A percentile compares a stretch with the other conserved stretches of the same genome.
These are phyloP conservation scores for Ypsolopha scabrella DNA, from an alignment of 2,888 invertebrate species.

Conservation along the genomic window DNA sequence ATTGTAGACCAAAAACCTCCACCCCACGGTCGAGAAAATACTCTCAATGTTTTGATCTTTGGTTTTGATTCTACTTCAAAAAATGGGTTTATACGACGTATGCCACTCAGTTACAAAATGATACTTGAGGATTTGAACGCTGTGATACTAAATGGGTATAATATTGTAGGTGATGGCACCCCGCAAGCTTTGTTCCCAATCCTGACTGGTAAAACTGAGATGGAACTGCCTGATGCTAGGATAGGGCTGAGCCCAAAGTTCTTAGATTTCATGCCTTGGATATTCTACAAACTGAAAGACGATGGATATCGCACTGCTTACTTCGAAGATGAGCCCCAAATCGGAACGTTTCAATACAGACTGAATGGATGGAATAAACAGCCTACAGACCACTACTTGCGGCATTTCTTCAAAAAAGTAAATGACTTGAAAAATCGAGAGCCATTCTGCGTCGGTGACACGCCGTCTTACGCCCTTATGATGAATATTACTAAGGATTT, in stretches of 20 bases:
- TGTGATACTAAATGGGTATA: constrained; percentile 74
- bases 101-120: constrained; percentile 77
- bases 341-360: constrained; percentile 85
- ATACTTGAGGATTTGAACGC: constrained; percentile 71
- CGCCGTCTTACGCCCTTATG: no score
- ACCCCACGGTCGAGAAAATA: neutral
- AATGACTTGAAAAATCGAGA: constrained; percentile 28
- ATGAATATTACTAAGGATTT: neutral
- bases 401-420: constrained; percentile 78
- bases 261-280: constrained; percentile 82
- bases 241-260: constrained; percentile 66
- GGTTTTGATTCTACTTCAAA: constrained; percentile 88
- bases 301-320: constrained; percentile 77
- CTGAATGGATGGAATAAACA: constrained; percentile 24
- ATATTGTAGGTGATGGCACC: constrained; percentile 82
- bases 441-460: neutral
- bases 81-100: constrained; percentile 79
- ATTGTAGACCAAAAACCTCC: neutral
- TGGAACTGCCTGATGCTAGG: constrained; percentile 82
- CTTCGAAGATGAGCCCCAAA: constrained; percentile 80
- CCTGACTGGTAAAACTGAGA: constrained; percentile 79
- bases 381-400: constrained; percentile 88
- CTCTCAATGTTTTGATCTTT: constrained; percentile 76
- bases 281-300: constrained; percentile 79
- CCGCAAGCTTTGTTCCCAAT: constrained; percentile 84